Evolutionary conservation across 2,113 vertebrate species (phyloP).

Genomic region (Galeopterus variegatus): DNA sequence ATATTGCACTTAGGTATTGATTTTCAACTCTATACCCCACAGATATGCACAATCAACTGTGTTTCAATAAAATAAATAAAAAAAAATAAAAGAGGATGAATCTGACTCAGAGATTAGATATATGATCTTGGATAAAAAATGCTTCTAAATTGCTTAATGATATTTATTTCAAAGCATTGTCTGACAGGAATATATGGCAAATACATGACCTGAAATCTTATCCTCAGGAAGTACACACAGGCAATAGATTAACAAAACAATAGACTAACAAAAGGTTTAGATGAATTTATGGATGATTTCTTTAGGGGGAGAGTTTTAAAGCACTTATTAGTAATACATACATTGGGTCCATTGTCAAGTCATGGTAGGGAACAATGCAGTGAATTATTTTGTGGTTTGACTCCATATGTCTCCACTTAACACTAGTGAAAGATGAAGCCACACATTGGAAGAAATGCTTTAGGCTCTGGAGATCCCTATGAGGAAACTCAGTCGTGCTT

Average conservation of each 20-base stretch:
- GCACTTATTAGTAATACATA: not conserved
- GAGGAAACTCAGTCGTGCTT: not conserved
- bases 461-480: not conserved
- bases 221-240: not conserved
- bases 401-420: not conserved
- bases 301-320: not conserved
- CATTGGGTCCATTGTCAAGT: not conserved
- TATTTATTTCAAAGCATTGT: constrained; percentile 9
- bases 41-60: no score
- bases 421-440: not conserved
- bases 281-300: not conserved
- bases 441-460: not conserved
- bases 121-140: not conserved
- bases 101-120: not conserved
- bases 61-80: no score
- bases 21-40: no score
- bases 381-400: constrained; percentile 38
- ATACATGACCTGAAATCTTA: not conserved
- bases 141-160: not conserved
- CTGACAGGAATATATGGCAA: not conserved
- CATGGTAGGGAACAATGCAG: not conserved
- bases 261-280: not conserved
- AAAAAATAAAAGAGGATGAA: not conserved
- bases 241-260: not conserved
- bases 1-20: no score